Percentiles rank a stretch among this genome's conserved stretches.
phyloP scores from a whole-genome alignment of 1,140 invertebrate species.

The Bathynomus jamesi region DNA sequence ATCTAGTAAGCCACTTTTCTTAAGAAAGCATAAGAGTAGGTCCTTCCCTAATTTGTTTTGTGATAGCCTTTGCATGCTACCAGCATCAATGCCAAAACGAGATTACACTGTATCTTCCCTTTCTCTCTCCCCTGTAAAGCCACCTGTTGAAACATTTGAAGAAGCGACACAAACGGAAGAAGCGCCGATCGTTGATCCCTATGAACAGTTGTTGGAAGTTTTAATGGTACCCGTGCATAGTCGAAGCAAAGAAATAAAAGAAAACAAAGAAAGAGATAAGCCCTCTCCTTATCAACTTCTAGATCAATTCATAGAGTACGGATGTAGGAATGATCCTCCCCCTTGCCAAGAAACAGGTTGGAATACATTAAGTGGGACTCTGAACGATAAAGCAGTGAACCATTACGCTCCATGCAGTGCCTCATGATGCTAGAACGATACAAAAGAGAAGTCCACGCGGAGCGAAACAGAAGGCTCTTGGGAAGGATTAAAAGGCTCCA shows the following conservation, averaged over 20 bases:
- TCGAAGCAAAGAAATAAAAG: neutral
- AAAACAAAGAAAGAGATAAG: neutral
- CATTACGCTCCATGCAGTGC: conserved; percentile 46
- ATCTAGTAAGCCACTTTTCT: neutral
- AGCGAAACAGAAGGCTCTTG: conserved; percentile 46
- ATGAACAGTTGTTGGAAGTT: conserved; percentile 33
- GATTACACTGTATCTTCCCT: conserved; percentile 23
- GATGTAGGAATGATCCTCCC: conserved; percentile 5
- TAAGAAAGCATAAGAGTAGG: neutral
- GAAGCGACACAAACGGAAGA: conserved; percentile 33
- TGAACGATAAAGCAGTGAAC: conserved; percentile 30
- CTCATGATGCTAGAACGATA: conserved; percentile 48
- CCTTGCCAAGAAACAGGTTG: conserved; percentile 2
- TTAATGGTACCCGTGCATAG: conserved; percentile 5
- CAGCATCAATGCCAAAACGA: conserved; percentile 6
- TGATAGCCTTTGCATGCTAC: neutral
- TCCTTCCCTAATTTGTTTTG: too few species aligned
- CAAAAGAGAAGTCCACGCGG: conserved; percentile 46
- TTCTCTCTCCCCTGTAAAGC: conserved; percentile 21
- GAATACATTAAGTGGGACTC: neutral
- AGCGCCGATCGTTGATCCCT: conserved; percentile 26
- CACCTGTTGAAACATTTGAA: conserved; percentile 24
- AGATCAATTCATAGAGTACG: conserved; percentile 21
- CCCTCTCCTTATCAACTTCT: conserved; percentile 29
- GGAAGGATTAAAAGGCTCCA: conserved; percentile 43